Evolutionary conservation across 2,113 vertebrate species (phyloP), one percentile per base, ranked within the genome.

Genomic region (Prunella fulvescens): DNA sequence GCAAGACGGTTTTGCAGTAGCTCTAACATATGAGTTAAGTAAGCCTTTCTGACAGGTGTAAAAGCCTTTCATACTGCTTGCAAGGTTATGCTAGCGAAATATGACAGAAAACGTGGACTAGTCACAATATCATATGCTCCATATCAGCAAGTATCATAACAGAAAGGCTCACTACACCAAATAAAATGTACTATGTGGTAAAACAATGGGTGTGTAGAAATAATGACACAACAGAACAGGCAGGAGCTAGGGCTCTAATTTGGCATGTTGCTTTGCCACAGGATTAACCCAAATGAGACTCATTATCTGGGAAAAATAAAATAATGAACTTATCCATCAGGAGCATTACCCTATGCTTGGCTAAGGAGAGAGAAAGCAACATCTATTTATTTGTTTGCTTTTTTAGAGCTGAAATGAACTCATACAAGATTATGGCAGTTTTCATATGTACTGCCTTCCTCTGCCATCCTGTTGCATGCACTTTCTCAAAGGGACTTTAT

Each of bases 31-130:
- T 90, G 96, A 97, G 96, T 74, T 90, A 70, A 92, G 92, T 95
- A 96, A 97, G 94, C 92, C 93, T 96, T 97, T 96, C 92, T 97
- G 98, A 98, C 96, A 97, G 33, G 28, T 97, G 92, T 95, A 97
- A 96, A 89, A 94, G 91, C 83, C 89, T 95, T 91, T 93, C 93
- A 93, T 91, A 88, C 79, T 61, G 77, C 83, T 96, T 77, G 76
- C 91, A 97, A 97, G 96, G 93, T 95, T 95, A 93, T 39, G 57
- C 93, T 69, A 94, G 90, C 57, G 4, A 97, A 96, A 96, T 91
- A 91, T 81, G 96, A 97, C 94, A 96, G 97, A 92, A 94, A 96
- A 84, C 11, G 15, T 65, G 86, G 95, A 90, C 77, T 87, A 95
- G 93, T 95, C 94, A 94, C 86, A 95, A 92, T 77, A 97, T 97